Percentiles rank a stretch among this genome's conserved stretches.
Conservation (phyloP, 2,113 vertebrate species). For the Ammodytes marinus region DNA sequence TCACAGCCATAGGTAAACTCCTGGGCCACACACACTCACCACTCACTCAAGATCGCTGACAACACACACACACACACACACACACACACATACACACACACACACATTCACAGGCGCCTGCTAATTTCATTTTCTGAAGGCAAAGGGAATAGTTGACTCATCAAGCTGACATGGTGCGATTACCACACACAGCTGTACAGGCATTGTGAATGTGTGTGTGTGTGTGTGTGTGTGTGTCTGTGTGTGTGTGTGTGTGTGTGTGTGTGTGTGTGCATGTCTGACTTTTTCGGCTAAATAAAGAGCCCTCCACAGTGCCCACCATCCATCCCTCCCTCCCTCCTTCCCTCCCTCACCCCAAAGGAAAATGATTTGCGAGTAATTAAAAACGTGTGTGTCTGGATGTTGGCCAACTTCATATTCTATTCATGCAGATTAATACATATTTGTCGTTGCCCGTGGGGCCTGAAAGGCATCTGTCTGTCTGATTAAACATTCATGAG, state of each 20-base stretch:
- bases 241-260: slow-evolving; percentile 9
- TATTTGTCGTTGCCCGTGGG: slow-evolving; percentile 83
- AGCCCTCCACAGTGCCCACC: slow-evolving; percentile 36
- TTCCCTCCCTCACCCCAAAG: slow-evolving; percentile 53
- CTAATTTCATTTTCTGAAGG: slow-evolving; percentile 39
- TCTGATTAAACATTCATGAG: slow-evolving; percentile 86
- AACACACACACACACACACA: slow-evolving; percentile 63
- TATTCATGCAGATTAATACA: slow-evolving; percentile 88
- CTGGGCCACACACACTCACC: slow-evolving; percentile 49
- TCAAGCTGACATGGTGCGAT: background rate
- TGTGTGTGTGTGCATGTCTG: slow-evolving; percentile 2
- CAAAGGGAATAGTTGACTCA: slow-evolving; percentile 14
- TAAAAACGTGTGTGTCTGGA: slow-evolving; percentile 81
- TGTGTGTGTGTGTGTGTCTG: slow-evolving; percentile 17
- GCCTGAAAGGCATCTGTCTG: slow-evolving; percentile 82
- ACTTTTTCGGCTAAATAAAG: slow-evolving; percentile 40
- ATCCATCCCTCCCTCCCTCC: slow-evolving; percentile 21
- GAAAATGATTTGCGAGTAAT: slow-evolving; percentile 84
- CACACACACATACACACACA: too few relatives aligned
- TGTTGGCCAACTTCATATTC: slow-evolving; percentile 83
- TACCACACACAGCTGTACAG: background rate
- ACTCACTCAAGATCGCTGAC: slow-evolving; percentile 37
- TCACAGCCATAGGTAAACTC: slow-evolving; percentile 64
- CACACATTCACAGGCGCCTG: slow-evolving; percentile 63
- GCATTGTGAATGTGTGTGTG: background rate